These are phyloP conservation scores for Danio albolineatus DNA, from an alignment of 2,797 vertebrate species.

Conservation along the genomic window DNA sequence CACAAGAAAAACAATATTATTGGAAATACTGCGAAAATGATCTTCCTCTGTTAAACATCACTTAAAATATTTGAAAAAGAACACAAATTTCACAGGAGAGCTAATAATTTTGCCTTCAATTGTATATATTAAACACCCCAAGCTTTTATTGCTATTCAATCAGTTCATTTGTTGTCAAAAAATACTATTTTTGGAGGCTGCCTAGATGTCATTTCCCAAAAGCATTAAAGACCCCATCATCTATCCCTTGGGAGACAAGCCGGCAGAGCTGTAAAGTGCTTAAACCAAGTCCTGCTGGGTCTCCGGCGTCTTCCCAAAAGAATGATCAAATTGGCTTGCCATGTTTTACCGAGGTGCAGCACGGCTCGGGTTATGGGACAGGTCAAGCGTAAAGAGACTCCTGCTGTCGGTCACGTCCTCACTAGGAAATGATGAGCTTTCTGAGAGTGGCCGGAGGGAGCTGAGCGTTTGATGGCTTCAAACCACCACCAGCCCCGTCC, in stretches of 20 bases:
- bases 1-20: too few relatives aligned
- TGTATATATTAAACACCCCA: too few relatives aligned
- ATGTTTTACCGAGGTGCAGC: slow-evolving; percentile 70
- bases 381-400: slow-evolving; percentile 27
- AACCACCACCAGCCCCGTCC: slow-evolving; percentile 17
- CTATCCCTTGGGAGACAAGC: slow-evolving; percentile 21
- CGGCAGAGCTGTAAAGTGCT: slow-evolving; percentile 56
- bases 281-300: slow-evolving; percentile 71
- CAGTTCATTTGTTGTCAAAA: not conserved
- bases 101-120: too few relatives aligned
- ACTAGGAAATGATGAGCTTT: slow-evolving; percentile 52
- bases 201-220: slow-evolving; percentile 10
- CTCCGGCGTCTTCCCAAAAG: slow-evolving; percentile 51
- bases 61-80: too few relatives aligned
- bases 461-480: slow-evolving; percentile 17
- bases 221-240: not conserved
- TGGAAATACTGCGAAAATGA: too few relatives aligned
- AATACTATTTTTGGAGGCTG: not conserved
- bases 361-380: slow-evolving; percentile 37
- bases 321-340: slow-evolving; percentile 70
- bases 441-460: slow-evolving; percentile 35
- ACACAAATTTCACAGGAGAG: too few relatives aligned
- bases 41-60: too few relatives aligned
- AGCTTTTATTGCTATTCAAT: too few relatives aligned
- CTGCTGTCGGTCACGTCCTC: slow-evolving; percentile 31